Percentiles rank a stretch among this genome's conserved stretches.
Evolutionary conservation across 2,888 invertebrate species (phyloP).

Genomic region (Tipula helvola): DNA sequence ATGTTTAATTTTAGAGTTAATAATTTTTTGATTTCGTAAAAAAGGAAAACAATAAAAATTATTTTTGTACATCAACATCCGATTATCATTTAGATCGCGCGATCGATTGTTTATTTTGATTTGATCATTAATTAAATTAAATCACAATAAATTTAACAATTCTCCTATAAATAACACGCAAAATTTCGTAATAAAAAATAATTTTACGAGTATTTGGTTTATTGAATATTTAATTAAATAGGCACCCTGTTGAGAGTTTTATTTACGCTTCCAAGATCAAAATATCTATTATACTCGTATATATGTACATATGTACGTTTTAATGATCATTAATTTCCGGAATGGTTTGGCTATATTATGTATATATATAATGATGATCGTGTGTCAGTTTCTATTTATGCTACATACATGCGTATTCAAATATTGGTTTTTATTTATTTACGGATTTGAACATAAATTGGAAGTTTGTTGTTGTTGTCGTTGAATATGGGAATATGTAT

Average conservation of each 20-base stretch:
- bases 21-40: background rate
- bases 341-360: background rate
- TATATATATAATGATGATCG: background rate
- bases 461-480: background rate
- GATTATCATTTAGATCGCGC: background rate
- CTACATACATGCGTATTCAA: too few species aligned
- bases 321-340: conserved; percentile 4
- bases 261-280: background rate
- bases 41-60: background rate
- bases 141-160: background rate
- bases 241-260: background rate
- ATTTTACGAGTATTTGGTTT: background rate
- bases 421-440: background rate
- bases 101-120: background rate
- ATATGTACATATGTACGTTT: too few species aligned
- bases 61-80: background rate
- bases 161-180: background rate
- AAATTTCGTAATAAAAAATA: background rate
- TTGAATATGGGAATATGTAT: background rate
- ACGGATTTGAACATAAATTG: background rate
- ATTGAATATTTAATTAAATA: background rate
- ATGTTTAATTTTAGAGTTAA: background rate
- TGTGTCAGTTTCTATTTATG: background rate
- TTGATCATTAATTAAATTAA: background rate
- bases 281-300: background rate